Percentiles rank a stretch among this genome's conserved stretches.
Evolutionary conservation across 2,888 invertebrate genomes (phyloP).

Genomic region (Melanargia galathea): DNA sequence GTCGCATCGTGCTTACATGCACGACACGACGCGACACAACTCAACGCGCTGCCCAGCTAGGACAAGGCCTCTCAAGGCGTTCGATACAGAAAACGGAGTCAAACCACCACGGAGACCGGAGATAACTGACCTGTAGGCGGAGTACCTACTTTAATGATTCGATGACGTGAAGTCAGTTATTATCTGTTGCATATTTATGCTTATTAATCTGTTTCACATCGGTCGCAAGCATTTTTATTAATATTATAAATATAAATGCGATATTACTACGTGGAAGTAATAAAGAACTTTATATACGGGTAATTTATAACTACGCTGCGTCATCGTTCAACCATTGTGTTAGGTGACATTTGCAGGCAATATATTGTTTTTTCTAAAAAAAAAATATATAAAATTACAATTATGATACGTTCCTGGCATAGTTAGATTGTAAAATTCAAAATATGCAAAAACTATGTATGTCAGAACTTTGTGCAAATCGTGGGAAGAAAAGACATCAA

Average conservation of each 20-base stretch:
- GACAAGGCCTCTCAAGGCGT: too few species aligned
- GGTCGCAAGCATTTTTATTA: conserved; percentile 31
- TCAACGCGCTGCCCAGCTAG: too few species aligned
- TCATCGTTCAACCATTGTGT: conserved; percentile 35
- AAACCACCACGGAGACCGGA: conserved; percentile 16
- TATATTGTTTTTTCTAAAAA: conserved; percentile 42
- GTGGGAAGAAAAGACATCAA: conserved; percentile 36
- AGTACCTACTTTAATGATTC: conserved; percentile 22
- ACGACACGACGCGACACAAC: too few species aligned
- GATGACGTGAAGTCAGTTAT: conserved; percentile 26
- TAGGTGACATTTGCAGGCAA: conserved; percentile 30
- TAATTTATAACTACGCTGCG: conserved; percentile 40
- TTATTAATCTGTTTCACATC: conserved; percentile 32
- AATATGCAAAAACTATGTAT: background rate
- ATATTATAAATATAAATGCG: conserved; percentile 27
- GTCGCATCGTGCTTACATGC: too few species aligned
- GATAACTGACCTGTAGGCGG: conserved; percentile 26
- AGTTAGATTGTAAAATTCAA: background rate
- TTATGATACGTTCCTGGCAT: background rate
- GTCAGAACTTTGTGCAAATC: background rate
- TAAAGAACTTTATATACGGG: conserved; percentile 37
- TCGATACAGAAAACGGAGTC: conserved; percentile 13
- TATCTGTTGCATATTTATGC: conserved; percentile 32
- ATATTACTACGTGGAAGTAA: conserved; percentile 40
- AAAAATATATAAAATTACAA: conserved; percentile 23